Base-by-base conservation (phyloP, 2,888 invertebrate species). In the Sminthurides aquaticus region DNA sequence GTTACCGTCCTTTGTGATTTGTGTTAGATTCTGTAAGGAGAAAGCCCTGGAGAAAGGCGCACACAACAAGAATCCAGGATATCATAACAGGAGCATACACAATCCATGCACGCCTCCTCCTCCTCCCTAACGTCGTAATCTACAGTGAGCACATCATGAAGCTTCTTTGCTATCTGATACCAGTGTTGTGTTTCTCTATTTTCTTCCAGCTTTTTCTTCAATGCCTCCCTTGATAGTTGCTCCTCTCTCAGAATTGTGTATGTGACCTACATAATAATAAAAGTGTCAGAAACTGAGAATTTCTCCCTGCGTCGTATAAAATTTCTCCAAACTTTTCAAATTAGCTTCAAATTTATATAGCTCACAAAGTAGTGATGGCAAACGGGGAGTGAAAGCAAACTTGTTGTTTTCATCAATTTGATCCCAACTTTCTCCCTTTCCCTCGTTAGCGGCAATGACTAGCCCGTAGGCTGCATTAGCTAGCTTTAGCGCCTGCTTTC, bases 231-330 rank as follows among this genome's bases (percentile, higher is more conserved):
- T 34, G 2, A 2, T 24, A 24, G 34, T 34, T 58, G 22, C 43
- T 5, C 43, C 11, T 3, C 48, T 48, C 29, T 58, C 5, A 15
- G 43, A 34, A 34, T 34, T 34, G 43, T 34, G 43, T 34, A 34
- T 56, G 25, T 62, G 56, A 62, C 56, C 62, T 43, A 48, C 43
- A 56, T 56, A 25, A 62, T 29, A 62, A 48, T 62, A 62, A 62
- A 62, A 27, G 43, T 62, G 62, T 62, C 62, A 22, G 34, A 29
- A 54, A 24, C 34, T 54, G 61, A 54, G 8, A 34, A 34, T 34
- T 34, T 34, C 43, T 34, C 43, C 43, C 43, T 15, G 43, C 8
- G n/a, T n/a, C n/a, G 43, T 34, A 34, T 34, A 15, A 34, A 15
- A 34, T 34, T 34, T 34, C 43, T 11, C 43, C 43, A 34, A 34